Percentiles rank a stretch among this genome's conserved stretches.
Evolutionary conservation across 2,888 invertebrate genomes (phyloP).

Genomic region (Lamproptera curius): DNA sequence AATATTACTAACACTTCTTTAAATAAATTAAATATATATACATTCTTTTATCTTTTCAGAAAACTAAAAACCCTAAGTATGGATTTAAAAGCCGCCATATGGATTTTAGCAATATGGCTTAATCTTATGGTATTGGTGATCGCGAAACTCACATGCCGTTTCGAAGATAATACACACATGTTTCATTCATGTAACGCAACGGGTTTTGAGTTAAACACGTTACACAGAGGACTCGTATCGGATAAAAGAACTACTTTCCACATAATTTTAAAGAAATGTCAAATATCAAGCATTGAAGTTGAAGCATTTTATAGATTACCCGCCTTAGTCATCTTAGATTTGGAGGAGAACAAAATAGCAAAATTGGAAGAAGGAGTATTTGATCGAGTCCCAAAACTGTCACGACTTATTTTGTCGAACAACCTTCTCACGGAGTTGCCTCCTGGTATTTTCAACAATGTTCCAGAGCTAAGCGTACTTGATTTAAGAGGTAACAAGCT

Average conservation of each 20-base stretch:
- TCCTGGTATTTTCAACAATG: constrained; percentile 31
- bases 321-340: constrained; percentile 5
- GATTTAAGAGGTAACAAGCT: constrained; percentile 36
- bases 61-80: background rate
- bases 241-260: constrained; percentile 8
- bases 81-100: too few species aligned
- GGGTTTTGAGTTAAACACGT: constrained; percentile 1
- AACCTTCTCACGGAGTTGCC: constrained; percentile 33
- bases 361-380: constrained; percentile 11
- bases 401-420: constrained; percentile 32
- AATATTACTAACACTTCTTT: too few species aligned
- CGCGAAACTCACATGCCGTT: constrained; percentile 7
- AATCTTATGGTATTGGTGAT: background rate
- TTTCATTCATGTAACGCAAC: constrained; percentile 10
- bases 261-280: constrained; percentile 7
- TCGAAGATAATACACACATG: constrained; percentile 1
- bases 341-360: constrained; percentile 8
- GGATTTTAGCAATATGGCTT: background rate
- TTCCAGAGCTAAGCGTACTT: constrained; percentile 29
- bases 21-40: too few species aligned
- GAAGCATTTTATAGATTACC: constrained; percentile 14
- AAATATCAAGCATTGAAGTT: constrained; percentile 10
- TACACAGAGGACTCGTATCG: constrained; percentile 7
- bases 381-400: constrained; percentile 18
- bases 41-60: background rate